Base-by-base conservation (phyloP, 2,888 invertebrate species). In the Thymelicus sylvestris region DNA sequence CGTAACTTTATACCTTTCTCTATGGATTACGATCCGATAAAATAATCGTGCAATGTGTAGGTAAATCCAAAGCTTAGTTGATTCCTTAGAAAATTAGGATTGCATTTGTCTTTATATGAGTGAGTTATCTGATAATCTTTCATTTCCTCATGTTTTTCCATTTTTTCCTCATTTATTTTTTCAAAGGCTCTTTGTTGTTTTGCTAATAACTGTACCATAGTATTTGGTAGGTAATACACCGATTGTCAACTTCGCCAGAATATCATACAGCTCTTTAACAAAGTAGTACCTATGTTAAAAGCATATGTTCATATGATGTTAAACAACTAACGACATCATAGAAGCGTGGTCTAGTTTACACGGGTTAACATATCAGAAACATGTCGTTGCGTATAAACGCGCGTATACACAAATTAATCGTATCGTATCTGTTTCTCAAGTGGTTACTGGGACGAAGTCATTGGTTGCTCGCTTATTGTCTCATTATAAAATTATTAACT, bases 301-400 rank as follows among this genome's bases (percentile, higher is more conserved):
- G 57, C 63, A 63, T 63, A 68, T 68, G 68, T 68, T 68, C 61
- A 48, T 52, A 50, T 62, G 67, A 41, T 67, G 68, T 63, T 48
- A 39, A 64, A 57, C 68, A 69, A 64, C 63, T 48, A 60, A 60
- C 57, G 64, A 69, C 64, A 70, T 64, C 69, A 48, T 55, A 48
- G 63, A 24, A 65, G 69, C 69, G 65, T 70, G 64, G 69, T 70
- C 64, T 70, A 57, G 68, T 63, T 68, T 57, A 68, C 68, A 63
- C 68, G 63, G 69, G 64, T 70, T 65, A 70, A 70, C 69, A 70
- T 64, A 59, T 60, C 64, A 70, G 65, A 50, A 70, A 70, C 70
- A 70, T 70, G 70, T 70, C 70, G 70, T 69, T 64, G 24, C 57
- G 59, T 69, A 69, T 69, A 69, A 69, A 69, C 69, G 69, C 19